Conservation (phyloP, 2,113 vertebrate genomes). For the Sprattus sprattus region DNA sequence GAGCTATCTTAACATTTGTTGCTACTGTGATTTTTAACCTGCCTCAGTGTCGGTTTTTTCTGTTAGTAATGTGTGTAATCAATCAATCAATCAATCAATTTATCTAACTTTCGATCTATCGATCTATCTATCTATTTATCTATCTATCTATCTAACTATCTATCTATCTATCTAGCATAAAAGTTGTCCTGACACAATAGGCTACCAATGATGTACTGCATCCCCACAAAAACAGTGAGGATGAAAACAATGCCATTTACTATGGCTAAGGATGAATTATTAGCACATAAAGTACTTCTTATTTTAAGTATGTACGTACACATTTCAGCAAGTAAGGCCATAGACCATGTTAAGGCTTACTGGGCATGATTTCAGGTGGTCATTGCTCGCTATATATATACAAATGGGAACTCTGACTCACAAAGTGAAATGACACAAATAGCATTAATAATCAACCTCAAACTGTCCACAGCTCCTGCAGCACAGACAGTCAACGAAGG, state of each 20-base stretch:
- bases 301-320: not conserved
- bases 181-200: not conserved
- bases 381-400: too few relatives aligned
- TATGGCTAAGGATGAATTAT: not conserved
- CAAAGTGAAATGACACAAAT: not conserved
- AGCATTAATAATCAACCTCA: not conserved
- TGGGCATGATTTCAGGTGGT: not conserved
- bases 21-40: too few relatives aligned
- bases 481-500: not conserved
- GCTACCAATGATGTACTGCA: not conserved
- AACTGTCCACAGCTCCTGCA: not conserved
- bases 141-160: too few relatives aligned
- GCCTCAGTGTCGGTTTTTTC: too few relatives aligned
- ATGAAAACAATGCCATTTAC: not conserved
- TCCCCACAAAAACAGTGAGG: not conserved
- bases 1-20: too few relatives aligned
- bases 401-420: too few relatives aligned
- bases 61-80: too few relatives aligned
- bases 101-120: too few relatives aligned
- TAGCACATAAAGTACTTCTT: not conserved
- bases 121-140: too few relatives aligned
- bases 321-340: not conserved
- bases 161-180: not conserved
- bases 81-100: too few relatives aligned
- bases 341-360: not conserved